These are phyloP conservation scores for Cyprinodon tularosa DNA, from an alignment of 2,113 vertebrate genomes.

Conservation along the genomic window DNA sequence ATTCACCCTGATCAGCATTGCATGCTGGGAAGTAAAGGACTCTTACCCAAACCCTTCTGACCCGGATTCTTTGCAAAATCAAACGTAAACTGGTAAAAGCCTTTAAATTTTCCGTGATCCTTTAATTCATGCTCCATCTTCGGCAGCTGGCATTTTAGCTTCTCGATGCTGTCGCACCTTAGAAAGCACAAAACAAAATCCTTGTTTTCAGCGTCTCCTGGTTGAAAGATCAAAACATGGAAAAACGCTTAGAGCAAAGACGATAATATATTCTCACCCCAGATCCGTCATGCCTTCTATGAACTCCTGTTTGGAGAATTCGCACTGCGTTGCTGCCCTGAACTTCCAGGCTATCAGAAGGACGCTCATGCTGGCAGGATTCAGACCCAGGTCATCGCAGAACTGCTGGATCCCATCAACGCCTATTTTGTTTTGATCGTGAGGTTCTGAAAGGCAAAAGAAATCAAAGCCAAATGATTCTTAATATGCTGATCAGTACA, in stretches of 20 bases:
- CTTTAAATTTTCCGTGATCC: conserved; percentile 90
- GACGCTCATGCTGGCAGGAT: conserved; percentile 92
- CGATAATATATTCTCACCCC: conserved; percentile 75
- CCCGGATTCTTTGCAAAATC: conserved; percentile 95
- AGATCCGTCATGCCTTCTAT: conserved; percentile 92
- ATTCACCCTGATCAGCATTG: background rate
- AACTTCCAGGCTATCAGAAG: conserved; percentile 96
- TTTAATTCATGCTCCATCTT: conserved; percentile 92
- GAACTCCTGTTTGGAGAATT: conserved; percentile 95
- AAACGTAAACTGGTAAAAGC: conserved; percentile 97
- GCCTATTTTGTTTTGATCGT: conserved; percentile 96
- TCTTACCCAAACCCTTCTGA: conserved; percentile 93
- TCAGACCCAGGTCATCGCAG: conserved; percentile 90
- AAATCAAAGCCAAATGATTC: background rate
- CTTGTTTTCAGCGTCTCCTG: conserved; percentile 1
- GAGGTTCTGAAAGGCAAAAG: conserved; percentile 81
- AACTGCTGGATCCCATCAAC: conserved; percentile 94
- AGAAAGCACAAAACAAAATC: conserved; percentile 30
- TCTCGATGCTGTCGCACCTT: conserved; percentile 92
- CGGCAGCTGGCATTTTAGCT: conserved; percentile 89
- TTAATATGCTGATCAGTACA: background rate
- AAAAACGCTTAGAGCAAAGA: too few species aligned
- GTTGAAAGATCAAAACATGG: background rate
- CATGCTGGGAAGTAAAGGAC: background rate
- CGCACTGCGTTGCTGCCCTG: conserved; percentile 92